Base-by-base conservation (phyloP, 2,797 vertebrate species). In the Oreortyx pictus region DNA sequence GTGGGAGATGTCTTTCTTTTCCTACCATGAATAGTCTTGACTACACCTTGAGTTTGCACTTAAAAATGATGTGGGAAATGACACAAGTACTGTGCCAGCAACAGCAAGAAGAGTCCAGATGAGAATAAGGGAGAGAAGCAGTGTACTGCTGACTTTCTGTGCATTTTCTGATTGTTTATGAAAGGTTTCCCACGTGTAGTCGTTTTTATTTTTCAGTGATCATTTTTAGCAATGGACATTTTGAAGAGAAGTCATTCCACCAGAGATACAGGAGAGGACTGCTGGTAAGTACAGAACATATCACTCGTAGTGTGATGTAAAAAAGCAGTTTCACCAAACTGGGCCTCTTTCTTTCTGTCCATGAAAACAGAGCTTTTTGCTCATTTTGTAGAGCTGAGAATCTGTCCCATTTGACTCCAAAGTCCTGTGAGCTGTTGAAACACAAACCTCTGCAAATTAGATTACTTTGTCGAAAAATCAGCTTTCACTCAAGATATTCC, bases 401-500 rank as follows among this genome's bases (percentile, higher is more conserved):
- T 67, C 39, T 57, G 50, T 9, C 12, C 75, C 2, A 2, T 83
- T 60, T 90, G 12, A 72, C 37, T 75, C 47, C 7, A 71, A 79
- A 27, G 5, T 33, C 23, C 49, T 67, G 23, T 50, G 33, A 73
- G 20, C 23, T 52, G 35, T 9, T 78, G 47, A 93, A 85, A 60
- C 6, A 75, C n/a, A 89, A 82, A 75, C 11, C 37, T 59, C 75
- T 92, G 50, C 88, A 93, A 90, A 81, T 70, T 9, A 75, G 23
- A 76, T 43, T 64, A 24, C 11, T 83, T 82, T 93, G 47, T 66
- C 27, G 88, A 89, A 94, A 81, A 49, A 62, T 11, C 25, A 76
- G 25, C 76, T 65, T 82, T 76, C 82, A 57, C 41, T 74, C 85
- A 81, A 87, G 83, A 86, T 83, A 87, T 72, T 87, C 35, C 47